Base-by-base conservation (phyloP, 2,797 vertebrate genomes). In the Brachyalestes nurse region DNA sequence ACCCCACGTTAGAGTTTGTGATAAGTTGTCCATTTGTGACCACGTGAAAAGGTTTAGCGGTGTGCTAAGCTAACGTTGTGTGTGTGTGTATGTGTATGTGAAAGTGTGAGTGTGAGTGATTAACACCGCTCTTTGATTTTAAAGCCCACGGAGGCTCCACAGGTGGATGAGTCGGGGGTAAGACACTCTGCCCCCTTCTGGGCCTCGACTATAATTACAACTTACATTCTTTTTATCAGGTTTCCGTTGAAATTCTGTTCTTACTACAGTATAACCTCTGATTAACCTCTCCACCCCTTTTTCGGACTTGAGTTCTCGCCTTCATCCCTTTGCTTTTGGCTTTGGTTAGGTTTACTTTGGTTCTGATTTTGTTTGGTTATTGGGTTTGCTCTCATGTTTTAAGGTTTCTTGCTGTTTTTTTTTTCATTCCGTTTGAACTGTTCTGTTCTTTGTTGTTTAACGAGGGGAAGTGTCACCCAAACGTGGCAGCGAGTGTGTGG, bases 101-200 rank as follows among this genome's bases (percentile, higher is more conserved):
- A 47, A 45, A 55, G 28, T 69, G 57, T 58, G 65, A 38, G 49
- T 38, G 74, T 45, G 47, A 92, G 89, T 90, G 88, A 94, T 97
- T 97, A 97, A 97, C 91, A 82, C 92, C 93, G 95, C 95, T 96
- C 93, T 96, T 96, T 95, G 96, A 97, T 98, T 97, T 98, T 96
- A 96, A 99, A 99, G 97, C 97, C 97, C 95, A 98, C 97, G 95
- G 97, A 98, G 96, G 96, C 95, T 96, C 97, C 97, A 94, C 95
- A 96, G 96, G 95, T 97, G 94, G 97, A 97, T 96, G 96, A 97
- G 92, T 87, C 93, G 93, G 97, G 97, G 98, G 98, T 99, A 99
- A 99, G 97, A 97, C 86, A 90, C 94, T 95, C 89, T 87, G 88
- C 92, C 85, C 86, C 89, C 53, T 90, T 90, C 72, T 79, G 86